Conservation (phyloP, 2,888 invertebrate genomes). For the Anthophora plumipes region DNA sequence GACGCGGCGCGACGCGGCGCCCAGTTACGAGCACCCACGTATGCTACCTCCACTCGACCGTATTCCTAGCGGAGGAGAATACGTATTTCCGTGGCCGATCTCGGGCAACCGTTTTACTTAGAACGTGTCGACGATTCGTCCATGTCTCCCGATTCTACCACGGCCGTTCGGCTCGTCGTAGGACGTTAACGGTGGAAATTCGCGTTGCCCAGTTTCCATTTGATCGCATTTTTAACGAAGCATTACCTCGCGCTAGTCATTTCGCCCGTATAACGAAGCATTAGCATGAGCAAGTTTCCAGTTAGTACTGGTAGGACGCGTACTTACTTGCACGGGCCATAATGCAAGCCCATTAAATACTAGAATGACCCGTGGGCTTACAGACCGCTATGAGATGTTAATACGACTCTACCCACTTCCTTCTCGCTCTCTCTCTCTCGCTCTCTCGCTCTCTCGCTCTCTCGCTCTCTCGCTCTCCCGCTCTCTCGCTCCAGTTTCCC, state of each 20-base stretch:
- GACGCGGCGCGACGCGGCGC: constrained; percentile 17
- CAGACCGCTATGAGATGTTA: constrained; percentile 79
- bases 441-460: background rate
- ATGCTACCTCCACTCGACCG: constrained; percentile 12
- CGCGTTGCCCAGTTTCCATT: background rate
- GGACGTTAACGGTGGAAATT: background rate
- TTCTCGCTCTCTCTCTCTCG: constrained; percentile 30
- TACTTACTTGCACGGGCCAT: constrained; percentile 68
- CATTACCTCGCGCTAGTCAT: constrained; percentile 31
- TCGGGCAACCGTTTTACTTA: constrained; percentile 67
- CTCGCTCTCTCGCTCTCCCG: background rate
- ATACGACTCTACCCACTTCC: constrained; percentile 70
- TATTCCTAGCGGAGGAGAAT: too few relatives aligned
- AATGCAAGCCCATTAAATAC: constrained; percentile 80
- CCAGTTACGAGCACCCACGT: constrained; percentile 33
- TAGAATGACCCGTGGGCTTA: constrained; percentile 78
- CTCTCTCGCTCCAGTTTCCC: constrained; percentile 8
- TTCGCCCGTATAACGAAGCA: constrained; percentile 36
- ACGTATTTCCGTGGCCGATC: too few relatives aligned
- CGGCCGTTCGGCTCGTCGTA: too few relatives aligned
- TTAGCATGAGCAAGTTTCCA: constrained; percentile 52
- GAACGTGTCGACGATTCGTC: constrained; percentile 73
- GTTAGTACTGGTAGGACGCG: constrained; percentile 60
- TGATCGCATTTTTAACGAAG: constrained; percentile 15
- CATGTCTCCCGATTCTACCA: too few relatives aligned